Conservation (phyloP, 2,113 vertebrate species). For the Myiopsitta monachus region DNA sequence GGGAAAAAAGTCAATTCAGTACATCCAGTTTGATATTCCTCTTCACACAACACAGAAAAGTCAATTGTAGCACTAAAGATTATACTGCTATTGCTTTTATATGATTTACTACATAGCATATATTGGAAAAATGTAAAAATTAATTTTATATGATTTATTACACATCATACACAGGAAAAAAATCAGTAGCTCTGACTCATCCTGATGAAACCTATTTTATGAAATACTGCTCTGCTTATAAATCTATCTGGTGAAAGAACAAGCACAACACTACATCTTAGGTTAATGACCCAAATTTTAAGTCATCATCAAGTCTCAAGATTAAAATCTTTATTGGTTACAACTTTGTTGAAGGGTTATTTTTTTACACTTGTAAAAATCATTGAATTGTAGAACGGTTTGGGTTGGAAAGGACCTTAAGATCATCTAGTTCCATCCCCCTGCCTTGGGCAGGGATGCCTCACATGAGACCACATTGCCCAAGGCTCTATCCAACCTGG, state of each 20-base stretch:
- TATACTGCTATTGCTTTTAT: background rate
- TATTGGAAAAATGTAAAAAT: background rate
- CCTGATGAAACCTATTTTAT: background rate
- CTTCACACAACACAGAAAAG: background rate
- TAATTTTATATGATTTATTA: background rate
- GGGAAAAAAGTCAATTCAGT: background rate
- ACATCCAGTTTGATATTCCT: background rate
- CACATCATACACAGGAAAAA: background rate
- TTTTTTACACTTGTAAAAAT: background rate
- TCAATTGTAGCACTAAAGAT: background rate
- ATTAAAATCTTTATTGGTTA: background rate
- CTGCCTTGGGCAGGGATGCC: background rate
- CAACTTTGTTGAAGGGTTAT: background rate
- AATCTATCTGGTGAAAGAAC: background rate
- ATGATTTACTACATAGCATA: background rate
- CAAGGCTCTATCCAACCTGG: background rate
- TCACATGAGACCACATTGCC: background rate
- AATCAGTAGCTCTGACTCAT: background rate
- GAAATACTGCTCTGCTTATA: background rate
- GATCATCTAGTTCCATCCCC: background rate
- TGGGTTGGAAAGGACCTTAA: background rate
- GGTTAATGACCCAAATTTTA: background rate
- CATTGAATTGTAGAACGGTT: background rate
- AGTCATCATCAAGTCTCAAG: background rate
- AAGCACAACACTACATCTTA: background rate